These are phyloP conservation scores for Dolomedes plantarius DNA, from an alignment of 2,888 invertebrate genomes.

Conservation along the genomic window DNA sequence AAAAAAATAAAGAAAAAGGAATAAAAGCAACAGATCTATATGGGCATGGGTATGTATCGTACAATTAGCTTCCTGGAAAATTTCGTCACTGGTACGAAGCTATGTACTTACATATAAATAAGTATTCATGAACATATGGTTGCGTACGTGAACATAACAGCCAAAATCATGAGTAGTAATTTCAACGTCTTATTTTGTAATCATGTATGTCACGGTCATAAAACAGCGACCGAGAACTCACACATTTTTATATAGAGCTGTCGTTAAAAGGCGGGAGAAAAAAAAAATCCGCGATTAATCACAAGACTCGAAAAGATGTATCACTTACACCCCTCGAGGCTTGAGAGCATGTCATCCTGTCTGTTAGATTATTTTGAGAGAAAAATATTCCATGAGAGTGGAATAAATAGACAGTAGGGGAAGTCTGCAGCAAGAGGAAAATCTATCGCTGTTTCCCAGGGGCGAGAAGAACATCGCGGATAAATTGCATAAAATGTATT, in stretches of 20 bases:
- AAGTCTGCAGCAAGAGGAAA: neutral
- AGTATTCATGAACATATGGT: too few species aligned
- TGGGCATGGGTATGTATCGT: too few species aligned
- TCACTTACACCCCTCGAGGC: slow-evolving; percentile 24
- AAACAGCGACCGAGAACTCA: too few species aligned
- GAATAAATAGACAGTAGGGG: neutral
- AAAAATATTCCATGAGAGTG: slow-evolving; percentile 4
- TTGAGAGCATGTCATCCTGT: slow-evolving; percentile 24
- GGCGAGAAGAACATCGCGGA: neutral
- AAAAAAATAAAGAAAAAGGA: too few species aligned
- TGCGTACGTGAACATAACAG: too few species aligned
- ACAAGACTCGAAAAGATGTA: slow-evolving; percentile 36
- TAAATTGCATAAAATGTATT: neutral
- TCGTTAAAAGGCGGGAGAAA: neutral
- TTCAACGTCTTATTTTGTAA: too few species aligned
- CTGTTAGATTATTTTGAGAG: slow-evolving; percentile 9
- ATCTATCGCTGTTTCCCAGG: neutral
- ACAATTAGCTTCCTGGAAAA: too few species aligned
- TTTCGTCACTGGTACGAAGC: too few species aligned
- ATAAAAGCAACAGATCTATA: too few species aligned
- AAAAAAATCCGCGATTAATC: slow-evolving; percentile 49
- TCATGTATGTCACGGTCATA: too few species aligned
- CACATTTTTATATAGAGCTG: neutral
- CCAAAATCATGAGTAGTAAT: too few species aligned
- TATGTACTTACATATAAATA: too few species aligned